A percentile compares a stretch with the other conserved stretches of the same genome.
These are phyloP conservation scores for Teleogryllus oceanicus DNA, from an alignment of 2,888 invertebrate genomes.

Conservation along the genomic window DNA sequence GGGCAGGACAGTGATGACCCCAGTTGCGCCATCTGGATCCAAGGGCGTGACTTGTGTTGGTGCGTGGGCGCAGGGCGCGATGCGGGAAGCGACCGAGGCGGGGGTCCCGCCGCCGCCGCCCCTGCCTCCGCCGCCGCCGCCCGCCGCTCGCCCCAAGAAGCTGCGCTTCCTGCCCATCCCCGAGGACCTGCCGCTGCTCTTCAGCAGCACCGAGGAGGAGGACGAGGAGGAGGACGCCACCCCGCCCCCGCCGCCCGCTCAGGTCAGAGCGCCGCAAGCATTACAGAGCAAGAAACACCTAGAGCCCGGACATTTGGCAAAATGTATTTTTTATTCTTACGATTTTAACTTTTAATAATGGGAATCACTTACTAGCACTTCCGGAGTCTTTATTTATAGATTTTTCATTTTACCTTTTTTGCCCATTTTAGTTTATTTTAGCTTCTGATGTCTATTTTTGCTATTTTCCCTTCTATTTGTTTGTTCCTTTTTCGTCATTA, in stretches of 20 bases:
- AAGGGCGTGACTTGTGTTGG: neutral
- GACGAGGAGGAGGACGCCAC: slow-evolving; percentile 45
- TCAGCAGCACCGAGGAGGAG: slow-evolving; percentile 33
- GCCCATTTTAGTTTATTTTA: too few relatives aligned
- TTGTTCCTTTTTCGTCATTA: too few relatives aligned
- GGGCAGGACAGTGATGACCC: too few relatives aligned
- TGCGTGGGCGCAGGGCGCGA: neutral
- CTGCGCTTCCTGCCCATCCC: slow-evolving; percentile 34
- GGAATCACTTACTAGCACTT: too few relatives aligned
- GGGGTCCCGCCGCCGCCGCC: neutral
- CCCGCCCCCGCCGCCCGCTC: neutral
- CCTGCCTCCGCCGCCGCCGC: neutral
- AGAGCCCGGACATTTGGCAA: too few relatives aligned
- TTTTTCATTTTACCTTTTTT: too few relatives aligned
- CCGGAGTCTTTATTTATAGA: too few relatives aligned
- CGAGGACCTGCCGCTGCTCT: slow-evolving; percentile 32
- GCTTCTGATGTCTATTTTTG: too few relatives aligned
- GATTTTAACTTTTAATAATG: too few relatives aligned
- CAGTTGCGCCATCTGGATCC: too few relatives aligned
- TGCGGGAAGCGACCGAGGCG: neutral
- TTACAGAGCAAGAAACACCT: neutral
- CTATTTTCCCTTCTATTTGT: too few relatives aligned
- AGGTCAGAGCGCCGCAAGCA: neutral
- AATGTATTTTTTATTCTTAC: too few relatives aligned
- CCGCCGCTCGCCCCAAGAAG: slow-evolving; percentile 30